phyloP scores from a whole-genome alignment of 2,888 invertebrate species.

The Epinotia bilunana region DNA sequence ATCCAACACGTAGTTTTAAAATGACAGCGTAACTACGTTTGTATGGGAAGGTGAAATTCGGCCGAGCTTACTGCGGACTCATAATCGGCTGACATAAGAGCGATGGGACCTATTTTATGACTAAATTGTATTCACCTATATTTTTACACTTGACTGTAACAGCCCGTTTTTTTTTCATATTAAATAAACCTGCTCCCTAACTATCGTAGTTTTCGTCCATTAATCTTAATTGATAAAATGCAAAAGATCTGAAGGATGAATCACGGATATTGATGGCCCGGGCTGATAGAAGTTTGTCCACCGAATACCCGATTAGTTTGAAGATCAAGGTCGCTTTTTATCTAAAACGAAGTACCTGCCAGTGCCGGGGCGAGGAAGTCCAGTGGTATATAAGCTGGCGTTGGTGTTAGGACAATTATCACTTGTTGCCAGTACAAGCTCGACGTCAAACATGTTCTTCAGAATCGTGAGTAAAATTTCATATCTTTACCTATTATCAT shows the following conservation, averaged over 20 bases:
- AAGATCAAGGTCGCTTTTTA: slow-evolving; percentile 83
- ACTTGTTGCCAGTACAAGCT: slow-evolving; percentile 73
- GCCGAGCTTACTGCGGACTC: no score
- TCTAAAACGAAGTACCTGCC: slow-evolving; percentile 56
- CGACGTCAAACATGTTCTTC: slow-evolving; percentile 74
- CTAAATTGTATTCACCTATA: no score
- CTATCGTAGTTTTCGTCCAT: slow-evolving; percentile 32
- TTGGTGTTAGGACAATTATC: slow-evolving; percentile 60
- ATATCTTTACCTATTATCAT: slow-evolving; percentile 32
- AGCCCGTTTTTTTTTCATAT: slow-evolving; percentile 9
- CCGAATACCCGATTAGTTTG: slow-evolving; percentile 67
- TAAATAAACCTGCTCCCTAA: neutral
- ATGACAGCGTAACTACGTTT: no score
- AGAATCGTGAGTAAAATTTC: slow-evolving; percentile 72
- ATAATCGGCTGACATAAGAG: no score
- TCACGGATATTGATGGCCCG: slow-evolving; percentile 68
- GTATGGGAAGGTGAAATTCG: no score
- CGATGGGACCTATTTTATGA: no score
- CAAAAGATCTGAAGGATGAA: slow-evolving; percentile 44
- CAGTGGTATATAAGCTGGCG: slow-evolving; percentile 70
- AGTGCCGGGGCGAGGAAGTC: slow-evolving; percentile 73
- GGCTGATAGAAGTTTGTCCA: slow-evolving; percentile 57
- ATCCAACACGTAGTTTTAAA: no score
- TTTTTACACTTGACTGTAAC: neutral
- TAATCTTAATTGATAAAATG: slow-evolving; percentile 8